A percentile compares a stretch with the other conserved stretches of the same genome.
phyloP scores from a whole-genome alignment of 2,888 invertebrate genomes.

The Tortricodes alternella region DNA sequence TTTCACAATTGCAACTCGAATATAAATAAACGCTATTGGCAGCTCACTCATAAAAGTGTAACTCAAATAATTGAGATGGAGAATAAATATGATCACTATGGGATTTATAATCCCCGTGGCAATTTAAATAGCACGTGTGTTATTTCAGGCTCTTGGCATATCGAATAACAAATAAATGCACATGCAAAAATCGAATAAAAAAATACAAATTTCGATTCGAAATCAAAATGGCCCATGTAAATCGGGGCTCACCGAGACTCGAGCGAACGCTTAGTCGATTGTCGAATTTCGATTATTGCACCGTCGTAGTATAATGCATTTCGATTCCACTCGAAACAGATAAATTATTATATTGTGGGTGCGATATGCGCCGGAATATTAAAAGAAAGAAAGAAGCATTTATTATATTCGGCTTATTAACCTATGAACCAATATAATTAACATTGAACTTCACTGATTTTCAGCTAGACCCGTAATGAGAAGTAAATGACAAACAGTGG shows the following conservation, averaged over 20 bases:
- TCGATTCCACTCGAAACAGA: slow-evolving; percentile 11
- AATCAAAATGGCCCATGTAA: slow-evolving; percentile 6
- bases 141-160: background rate
- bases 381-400: background rate
- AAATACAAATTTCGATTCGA: background rate
- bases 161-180: too few species aligned
- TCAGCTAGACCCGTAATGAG: too few species aligned
- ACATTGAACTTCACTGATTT: too few species aligned
- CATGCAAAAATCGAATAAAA: background rate
- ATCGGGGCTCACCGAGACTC: slow-evolving; percentile 13
- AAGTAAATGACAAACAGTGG: too few species aligned
- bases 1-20: too few species aligned
- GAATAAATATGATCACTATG: too few species aligned
- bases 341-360: slow-evolving; percentile 27
- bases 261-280: slow-evolving; percentile 11
- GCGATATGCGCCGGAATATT: slow-evolving; percentile 5
- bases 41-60: too few species aligned
- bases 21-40: too few species aligned
- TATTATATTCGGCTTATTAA: too few species aligned
- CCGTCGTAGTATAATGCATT: slow-evolving; percentile 4
- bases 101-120: too few species aligned
- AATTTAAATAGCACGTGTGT: background rate
- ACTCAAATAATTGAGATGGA: too few species aligned
- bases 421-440: too few species aligned
- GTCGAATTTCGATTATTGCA: slow-evolving; percentile 30